Evolutionary conservation across 2,888 invertebrate genomes (phyloP).

Genomic region (Sturmia bella): DNA sequence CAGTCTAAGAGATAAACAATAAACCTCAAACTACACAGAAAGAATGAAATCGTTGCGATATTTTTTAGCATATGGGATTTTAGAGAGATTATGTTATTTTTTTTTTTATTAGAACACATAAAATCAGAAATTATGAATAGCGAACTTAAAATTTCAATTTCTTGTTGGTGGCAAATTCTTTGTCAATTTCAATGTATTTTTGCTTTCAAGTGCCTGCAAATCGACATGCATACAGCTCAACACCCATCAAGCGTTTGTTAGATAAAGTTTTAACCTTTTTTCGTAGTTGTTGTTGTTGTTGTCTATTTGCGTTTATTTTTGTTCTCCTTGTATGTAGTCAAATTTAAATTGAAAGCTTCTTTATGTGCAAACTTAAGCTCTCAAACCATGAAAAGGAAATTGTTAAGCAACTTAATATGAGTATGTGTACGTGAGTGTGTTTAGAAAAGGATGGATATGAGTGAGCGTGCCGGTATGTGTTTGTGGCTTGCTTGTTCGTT

Average conservation of each 20-base stretch:
- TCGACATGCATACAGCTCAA: conserved; percentile 23
- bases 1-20: conserved; percentile 12
- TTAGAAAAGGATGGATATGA: conserved; percentile 25
- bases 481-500: conserved; percentile 3
- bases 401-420: conserved; percentile 37
- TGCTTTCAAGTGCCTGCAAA: conserved; percentile 14
- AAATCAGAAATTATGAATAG: no score
- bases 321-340: conserved; percentile 19
- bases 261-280: conserved; percentile 51
- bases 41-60: neutral
- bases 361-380: conserved; percentile 3
- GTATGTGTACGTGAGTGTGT: conserved; percentile 31
- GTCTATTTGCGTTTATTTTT: no score
- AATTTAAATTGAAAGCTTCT: conserved; percentile 57
- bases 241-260: conserved; percentile 34
- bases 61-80: no score
- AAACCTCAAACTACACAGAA: neutral
- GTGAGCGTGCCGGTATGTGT: conserved; percentile 20
- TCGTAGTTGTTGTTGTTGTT: neutral
- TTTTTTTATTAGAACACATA: no score
- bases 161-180: no score
- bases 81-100: no score
- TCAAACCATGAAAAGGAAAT: conserved; percentile 47
- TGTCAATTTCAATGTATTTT: neutral
- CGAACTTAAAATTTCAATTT: no score